Base-by-base conservation (phyloP, 2,888 invertebrate genomes). In the Gymnocheta viridis region DNA sequence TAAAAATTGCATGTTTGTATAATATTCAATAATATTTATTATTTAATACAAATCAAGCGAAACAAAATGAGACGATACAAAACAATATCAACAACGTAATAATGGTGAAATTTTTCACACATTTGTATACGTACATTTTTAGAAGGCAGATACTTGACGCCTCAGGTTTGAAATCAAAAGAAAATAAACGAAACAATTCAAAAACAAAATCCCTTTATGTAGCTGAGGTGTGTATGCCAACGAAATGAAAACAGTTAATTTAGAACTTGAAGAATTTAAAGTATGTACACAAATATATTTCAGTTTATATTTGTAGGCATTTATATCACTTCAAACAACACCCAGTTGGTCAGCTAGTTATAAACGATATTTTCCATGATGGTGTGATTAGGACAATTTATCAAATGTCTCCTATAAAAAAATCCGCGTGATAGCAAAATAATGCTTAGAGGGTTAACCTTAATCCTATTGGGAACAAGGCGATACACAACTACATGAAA, bases 91-190 rank as follows among this genome's bases (percentile, higher is more conserved):
- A 27, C 7, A 38, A 49, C 10, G 4, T 58, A 64, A 17, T 66
- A 70, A 32, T 66, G 19, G 24, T 56, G 14, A 70, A 38, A 10
- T 41, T 54, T 64, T 72, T 73, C 67, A 60, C 66, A 72, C 44
- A 58, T 64, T 69, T 47, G 41, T 51, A 54, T 51, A 32, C n/a
- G n/a, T n/a, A n/a, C 38, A 72, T 10, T 32, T 56, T 10, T 14
- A 51, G 1, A 76, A 58, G 44, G 67, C 64, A 79, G 79, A 83
- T 74, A 76, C 41, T 51, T 76, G 83, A 76, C 79, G 79, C 79
- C 83, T 80, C 70, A 80, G 66, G 83, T 76, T 66, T 54, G 12
- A 10, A 27, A 47, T 66, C 14, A 66, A 72, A 4, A 56, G 3
- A 56, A 29, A 17, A 56, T 27, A 49, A 67, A 35, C 22, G 58